Percentiles rank a stretch among this genome's conserved stretches.
These are phyloP conservation scores for Tapirus terrestris DNA, from an alignment of 2,113 vertebrate genomes.

Conservation along the genomic window DNA sequence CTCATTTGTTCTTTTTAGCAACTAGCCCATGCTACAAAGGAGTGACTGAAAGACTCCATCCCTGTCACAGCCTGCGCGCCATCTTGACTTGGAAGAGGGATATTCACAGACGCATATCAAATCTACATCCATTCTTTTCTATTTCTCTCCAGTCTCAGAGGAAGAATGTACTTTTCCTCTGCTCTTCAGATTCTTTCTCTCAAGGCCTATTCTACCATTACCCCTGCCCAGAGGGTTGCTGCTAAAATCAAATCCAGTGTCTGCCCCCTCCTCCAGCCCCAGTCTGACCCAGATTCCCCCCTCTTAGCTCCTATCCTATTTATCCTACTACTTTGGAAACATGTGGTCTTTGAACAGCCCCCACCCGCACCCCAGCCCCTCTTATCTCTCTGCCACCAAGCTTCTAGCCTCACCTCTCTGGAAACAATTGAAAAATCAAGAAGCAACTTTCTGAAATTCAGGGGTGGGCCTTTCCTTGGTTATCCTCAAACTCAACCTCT, in stretches of 20 bases:
- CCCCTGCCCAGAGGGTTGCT: neutral
- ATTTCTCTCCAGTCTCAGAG: neutral
- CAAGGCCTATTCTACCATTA: neutral
- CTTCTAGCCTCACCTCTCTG: neutral
- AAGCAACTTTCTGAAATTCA: neutral
- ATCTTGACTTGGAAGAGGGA: neutral
- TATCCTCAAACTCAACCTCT: neutral
- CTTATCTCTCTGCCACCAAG: neutral
- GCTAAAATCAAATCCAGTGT: neutral
- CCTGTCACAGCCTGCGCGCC: neutral
- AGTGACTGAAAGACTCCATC: neutral
- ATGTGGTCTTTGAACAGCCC: neutral
- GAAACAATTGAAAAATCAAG: neutral
- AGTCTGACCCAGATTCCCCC: neutral
- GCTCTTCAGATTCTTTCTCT: constrained; percentile 23
- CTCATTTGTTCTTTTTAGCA: neutral
- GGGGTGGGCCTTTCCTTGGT: neutral
- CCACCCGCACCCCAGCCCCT: neutral
- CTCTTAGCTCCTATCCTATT: neutral
- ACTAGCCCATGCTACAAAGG: neutral
- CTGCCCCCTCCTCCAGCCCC: neutral
- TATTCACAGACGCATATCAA: neutral
- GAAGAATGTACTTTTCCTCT: neutral
- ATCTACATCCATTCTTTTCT: neutral
- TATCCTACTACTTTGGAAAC: neutral